These are phyloP conservation scores for Deilephila elpenor DNA, from an alignment of 2,888 invertebrate genomes.

Conservation along the genomic window DNA sequence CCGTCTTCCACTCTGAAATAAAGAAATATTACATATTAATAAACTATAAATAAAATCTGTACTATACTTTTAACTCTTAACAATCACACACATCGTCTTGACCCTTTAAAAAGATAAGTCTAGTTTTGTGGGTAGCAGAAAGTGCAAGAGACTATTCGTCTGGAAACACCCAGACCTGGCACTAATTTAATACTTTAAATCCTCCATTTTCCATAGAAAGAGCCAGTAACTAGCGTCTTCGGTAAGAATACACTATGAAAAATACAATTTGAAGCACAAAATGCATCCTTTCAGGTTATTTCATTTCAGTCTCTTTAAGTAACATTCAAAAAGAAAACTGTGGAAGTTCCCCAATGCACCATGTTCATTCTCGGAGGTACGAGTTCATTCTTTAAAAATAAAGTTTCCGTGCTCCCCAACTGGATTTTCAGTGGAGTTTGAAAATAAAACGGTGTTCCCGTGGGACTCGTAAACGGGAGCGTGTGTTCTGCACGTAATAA, in stretches of 20 bases:
- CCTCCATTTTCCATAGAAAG: too few relatives aligned
- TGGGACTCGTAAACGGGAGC: conserved; percentile 3
- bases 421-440: not conserved
- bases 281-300: too few relatives aligned
- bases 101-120: not conserved
- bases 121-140: not conserved
- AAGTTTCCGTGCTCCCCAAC: not conserved
- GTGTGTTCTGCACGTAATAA: not conserved
- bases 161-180: too few relatives aligned
- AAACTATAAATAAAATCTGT: not conserved
- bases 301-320: too few relatives aligned
- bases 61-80: not conserved
- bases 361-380: too few relatives aligned
- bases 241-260: too few relatives aligned
- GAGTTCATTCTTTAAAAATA: too few relatives aligned
- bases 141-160: not conserved
- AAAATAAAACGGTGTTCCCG: not conserved
- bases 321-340: too few relatives aligned
- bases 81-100: not conserved
- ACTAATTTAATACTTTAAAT: too few relatives aligned
- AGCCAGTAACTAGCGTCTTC: too few relatives aligned
- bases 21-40: conserved; percentile 43
- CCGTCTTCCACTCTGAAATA: conserved; percentile 78
- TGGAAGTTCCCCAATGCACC: too few relatives aligned
- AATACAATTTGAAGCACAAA: too few relatives aligned